These are phyloP conservation scores for Carassius gibelio DNA, from an alignment of 2,113 vertebrate genomes.

Conservation along the genomic window DNA sequence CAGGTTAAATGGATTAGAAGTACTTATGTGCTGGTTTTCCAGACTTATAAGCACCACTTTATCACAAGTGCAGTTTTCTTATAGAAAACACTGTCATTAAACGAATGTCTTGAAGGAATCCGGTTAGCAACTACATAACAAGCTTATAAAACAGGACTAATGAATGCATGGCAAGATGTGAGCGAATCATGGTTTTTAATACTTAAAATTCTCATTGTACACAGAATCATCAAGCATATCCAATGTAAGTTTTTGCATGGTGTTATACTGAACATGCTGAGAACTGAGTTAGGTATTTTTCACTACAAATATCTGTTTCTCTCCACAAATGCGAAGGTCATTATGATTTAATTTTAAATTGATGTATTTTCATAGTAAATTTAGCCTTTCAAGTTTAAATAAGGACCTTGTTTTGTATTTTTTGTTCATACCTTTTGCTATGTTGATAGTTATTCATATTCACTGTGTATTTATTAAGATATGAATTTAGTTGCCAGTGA, in stretches of 20 bases:
- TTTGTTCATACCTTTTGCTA: too few relatives aligned
- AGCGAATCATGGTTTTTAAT: not conserved
- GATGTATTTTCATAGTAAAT: not conserved
- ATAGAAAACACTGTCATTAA: not conserved
- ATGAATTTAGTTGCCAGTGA: slow-evolving; percentile 16
- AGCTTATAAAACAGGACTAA: not conserved
- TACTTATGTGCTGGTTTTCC: not conserved
- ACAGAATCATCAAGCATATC: slow-evolving; percentile 5
- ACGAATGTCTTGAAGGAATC: not conserved
- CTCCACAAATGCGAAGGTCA: not conserved
- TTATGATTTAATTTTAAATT: not conserved
- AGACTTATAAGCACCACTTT: not conserved
- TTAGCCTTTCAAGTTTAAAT: not conserved
- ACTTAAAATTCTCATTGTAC: not conserved
- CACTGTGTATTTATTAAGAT: too few relatives aligned
- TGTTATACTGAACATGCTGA: not conserved
- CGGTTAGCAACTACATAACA: not conserved
- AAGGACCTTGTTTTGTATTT: too few relatives aligned
- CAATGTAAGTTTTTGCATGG: not conserved
- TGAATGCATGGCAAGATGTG: not conserved
- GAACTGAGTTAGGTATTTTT: not conserved
- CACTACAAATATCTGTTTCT: slow-evolving; percentile 16
- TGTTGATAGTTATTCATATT: too few relatives aligned
- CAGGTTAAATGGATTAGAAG: not conserved
- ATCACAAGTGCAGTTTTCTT: slow-evolving; percentile 3